A percentile compares a stretch with the other conserved stretches of the same genome.
phyloP scores from a whole-genome alignment of 1,140 invertebrate species.

The Nilaparvata lugens region DNA sequence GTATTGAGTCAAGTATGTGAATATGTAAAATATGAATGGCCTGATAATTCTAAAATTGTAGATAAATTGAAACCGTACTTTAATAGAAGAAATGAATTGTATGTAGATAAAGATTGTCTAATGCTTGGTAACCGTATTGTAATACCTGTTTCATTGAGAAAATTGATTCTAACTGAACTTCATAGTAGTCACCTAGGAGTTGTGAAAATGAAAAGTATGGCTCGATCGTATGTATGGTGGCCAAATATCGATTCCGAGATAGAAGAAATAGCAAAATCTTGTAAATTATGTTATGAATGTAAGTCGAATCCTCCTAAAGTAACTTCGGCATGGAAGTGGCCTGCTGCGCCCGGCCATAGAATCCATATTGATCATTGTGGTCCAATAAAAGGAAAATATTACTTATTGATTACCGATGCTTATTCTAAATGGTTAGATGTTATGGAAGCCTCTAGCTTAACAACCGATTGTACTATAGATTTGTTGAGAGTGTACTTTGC shows the following conservation, averaged over 20 bases:
- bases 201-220: slow-evolving; percentile 34
- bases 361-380: slow-evolving; percentile 4
- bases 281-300: slow-evolving; percentile 12
- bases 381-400: slow-evolving; percentile 4
- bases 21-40: neutral
- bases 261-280: slow-evolving; percentile 16
- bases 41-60: neutral
- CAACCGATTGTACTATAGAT: neutral
- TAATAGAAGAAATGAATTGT: neutral
- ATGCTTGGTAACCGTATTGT: slow-evolving; percentile 22
- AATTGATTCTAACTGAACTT: slow-evolving; percentile 27
- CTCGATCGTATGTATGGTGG: slow-evolving; percentile 34
- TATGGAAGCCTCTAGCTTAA: neutral
- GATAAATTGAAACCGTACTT: slow-evolving; percentile 3
- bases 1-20: slow-evolving; percentile 2
- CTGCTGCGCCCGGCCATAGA: neutral
- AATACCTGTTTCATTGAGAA: slow-evolving; percentile 26
- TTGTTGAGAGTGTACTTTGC: slow-evolving; percentile 20
- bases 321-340: neutral
- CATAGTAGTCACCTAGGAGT: slow-evolving; percentile 33
- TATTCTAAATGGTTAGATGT: slow-evolving; percentile 37
- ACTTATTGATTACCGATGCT: slow-evolving; percentile 27
- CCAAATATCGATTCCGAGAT: slow-evolving; percentile 34
- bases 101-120: slow-evolving; percentile 13
- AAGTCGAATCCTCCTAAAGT: neutral